Base-by-base conservation (phyloP, 1,140 invertebrate genomes). In the Papilio glaucus region DNA sequence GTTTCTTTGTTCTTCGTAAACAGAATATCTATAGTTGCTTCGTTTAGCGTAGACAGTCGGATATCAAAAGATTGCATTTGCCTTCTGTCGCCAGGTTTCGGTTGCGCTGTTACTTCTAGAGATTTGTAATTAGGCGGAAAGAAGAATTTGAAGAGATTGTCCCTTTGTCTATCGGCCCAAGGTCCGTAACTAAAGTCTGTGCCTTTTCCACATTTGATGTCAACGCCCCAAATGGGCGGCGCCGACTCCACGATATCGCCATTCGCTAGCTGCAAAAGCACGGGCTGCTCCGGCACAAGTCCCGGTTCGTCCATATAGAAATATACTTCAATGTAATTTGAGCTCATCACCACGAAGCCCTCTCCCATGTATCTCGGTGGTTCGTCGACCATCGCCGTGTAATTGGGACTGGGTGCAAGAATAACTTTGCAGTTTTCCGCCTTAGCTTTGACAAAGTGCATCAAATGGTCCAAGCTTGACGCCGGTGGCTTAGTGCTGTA, bases 141-240 rank as follows among this genome's bases (percentile, higher is more conserved):
- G 89, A 99, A 99, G 88, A 99, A 99, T 93, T 96, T 98, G 90
- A 98, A 99, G 15, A 99, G 92, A 92, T 98, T 96, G 89, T 99
- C 98, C 72, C 98, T 94, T 90, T 99, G 99, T 49, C 98, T 94
- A 90, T 99, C 99, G 6, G 98, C 98, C 98, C 98, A 99, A 4
- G 99, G 98, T 1, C 99, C 99, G 85, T 99, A 99, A 90, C 98
- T 99, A 80, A 99, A 98, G 87, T 99, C 98, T 45, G 99, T 99
- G 24, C 95, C 98, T 94, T 99, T 99, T 1, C 98, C 97, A 94
- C 98, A 99, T 89, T 98, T 98, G 18, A 99, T 97, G 89, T 99
- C 98, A 4, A 99, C 95, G 2, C 98, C 98, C 97, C 98, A 98
- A 77, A 98, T 97, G 0, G 98, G 98, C 13, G 97, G 97, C 73